Base-by-base conservation (phyloP, 2,888 invertebrate genomes). In the Pelosia muscerda region DNA sequence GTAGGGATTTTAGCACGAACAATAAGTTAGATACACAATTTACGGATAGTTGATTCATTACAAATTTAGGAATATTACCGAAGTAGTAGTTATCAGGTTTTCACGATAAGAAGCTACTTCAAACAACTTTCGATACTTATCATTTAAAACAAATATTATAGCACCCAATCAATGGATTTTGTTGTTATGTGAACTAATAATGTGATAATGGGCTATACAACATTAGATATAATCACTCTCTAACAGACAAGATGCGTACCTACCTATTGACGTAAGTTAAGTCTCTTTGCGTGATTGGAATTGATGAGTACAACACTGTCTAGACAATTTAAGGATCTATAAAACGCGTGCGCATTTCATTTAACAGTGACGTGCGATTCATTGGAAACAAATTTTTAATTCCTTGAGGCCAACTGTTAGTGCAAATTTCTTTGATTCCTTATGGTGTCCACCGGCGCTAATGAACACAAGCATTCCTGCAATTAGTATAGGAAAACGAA, bases 201-300 rank as follows among this genome's bases (percentile, higher is more conserved):
- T n/a, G 34, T 11, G 13, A n/a, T 49, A 49, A n/a, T 49, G 49
- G 49, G 49, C 49, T 49, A 2, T 49, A 42, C 19, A 42, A 0
- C 19, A 42, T 42, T 42, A 42, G 6, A 42, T 19, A 6, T 42
- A 19, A 2, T n/a, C 5, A 19, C 9, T n/a, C 5, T 49, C 19
- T 49, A 19, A 49, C 6, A 42, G 42, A 31, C 9, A 6, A 10
- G 34, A 31, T 31, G 38, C 59, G 59, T n/a, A n/a, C n/a, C 59
- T 68, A 74, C 69, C 76, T 66, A 79, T 78, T 86, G 86, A 86
- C 84, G 85, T 74, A 85, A 80, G 80, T 77, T 62, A 68, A 76
- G 73, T 71, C 73, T 38, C 23, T 69, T 65, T 66, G 83, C 88
- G 88, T 86, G 88, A 71, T 65, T 66, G 15, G 86, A 81, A 77